Conservation (phyloP, 2,113 vertebrate species). For the Neoarius graeffei region DNA sequence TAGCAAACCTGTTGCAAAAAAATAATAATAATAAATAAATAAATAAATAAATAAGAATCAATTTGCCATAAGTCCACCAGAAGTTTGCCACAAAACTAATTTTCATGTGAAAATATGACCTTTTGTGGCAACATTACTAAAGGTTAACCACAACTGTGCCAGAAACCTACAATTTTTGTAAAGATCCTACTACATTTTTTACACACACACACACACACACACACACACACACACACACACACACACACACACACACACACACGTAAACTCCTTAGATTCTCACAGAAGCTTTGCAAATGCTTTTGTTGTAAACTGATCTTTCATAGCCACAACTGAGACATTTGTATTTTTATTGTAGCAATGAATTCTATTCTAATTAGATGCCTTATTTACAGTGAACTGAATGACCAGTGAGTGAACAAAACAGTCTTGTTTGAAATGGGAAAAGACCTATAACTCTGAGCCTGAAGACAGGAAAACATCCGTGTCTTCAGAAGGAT, state of each 20-base stretch:
- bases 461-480: not conserved
- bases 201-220: no score
- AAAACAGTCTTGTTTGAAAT: not conserved
- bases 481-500: not conserved
- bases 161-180: no score
- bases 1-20: no score
- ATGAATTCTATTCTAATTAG: not conserved
- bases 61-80: no score
- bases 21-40: no score
- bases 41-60: no score
- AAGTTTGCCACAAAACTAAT: no score
- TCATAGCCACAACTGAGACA: not conserved
- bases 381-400: not conserved
- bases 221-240: no score
- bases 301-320: not conserved
- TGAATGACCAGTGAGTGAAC: not conserved
- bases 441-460: slow-evolving; percentile 4
- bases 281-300: not conserved
- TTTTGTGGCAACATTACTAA: no score
- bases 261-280: not conserved
- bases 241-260: no score
- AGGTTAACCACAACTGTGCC: no score
- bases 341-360: not conserved
- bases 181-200: not conserved
- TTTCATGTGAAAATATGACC: no score